Conservation (phyloP, 2,888 invertebrate genomes). For the Drepanosiphum platanoidis region DNA sequence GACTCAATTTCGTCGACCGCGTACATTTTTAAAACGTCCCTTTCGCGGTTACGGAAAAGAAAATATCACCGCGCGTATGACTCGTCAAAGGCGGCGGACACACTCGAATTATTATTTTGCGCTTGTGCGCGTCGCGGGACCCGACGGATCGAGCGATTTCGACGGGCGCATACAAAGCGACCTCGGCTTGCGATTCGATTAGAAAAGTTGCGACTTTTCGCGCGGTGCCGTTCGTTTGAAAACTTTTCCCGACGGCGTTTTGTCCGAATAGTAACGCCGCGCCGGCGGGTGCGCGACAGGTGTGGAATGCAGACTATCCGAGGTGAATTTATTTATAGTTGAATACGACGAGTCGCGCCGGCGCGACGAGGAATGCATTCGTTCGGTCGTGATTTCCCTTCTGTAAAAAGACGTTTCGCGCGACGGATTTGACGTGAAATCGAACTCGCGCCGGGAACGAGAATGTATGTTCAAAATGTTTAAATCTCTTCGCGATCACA, state of each 20-base stretch:
- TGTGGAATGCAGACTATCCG: too few relatives aligned
- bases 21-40: slow-evolving; percentile 15
- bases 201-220: not conserved
- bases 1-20: too few relatives aligned
- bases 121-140: not conserved
- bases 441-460: too few relatives aligned
- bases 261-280: not conserved
- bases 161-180: not conserved
- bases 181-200: not conserved
- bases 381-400: not conserved
- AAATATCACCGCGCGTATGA: not conserved
- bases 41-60: not conserved
- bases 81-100: too few relatives aligned
- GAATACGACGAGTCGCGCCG: not conserved
- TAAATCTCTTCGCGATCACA: too few relatives aligned
- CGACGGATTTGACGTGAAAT: too few relatives aligned
- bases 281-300: not conserved
- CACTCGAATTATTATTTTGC: not conserved
- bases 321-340: too few relatives aligned
- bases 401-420: too few relatives aligned
- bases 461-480: too few relatives aligned
- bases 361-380: not conserved
- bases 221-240: not conserved
- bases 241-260: not conserved
- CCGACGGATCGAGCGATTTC: not conserved